Evolutionary conservation across 2,797 vertebrate genomes (phyloP), one percentile per base, ranked within the genome.

Genomic region (Melanotaenia parkinsoni): DNA sequence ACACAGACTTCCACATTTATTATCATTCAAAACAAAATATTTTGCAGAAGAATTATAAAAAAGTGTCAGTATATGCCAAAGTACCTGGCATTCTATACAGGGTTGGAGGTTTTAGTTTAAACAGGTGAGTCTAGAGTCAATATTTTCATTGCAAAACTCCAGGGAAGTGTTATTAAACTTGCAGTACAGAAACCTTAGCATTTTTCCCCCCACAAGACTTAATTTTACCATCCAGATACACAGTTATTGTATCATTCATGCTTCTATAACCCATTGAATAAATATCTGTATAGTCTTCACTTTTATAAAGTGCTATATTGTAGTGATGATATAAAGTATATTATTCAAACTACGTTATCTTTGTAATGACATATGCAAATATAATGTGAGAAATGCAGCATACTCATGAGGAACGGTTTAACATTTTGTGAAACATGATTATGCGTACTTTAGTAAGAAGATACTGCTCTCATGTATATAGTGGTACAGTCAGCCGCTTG

Each of bases 221-320:
- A 92, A 91, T 79, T 83, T 84, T 59, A 72, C 32, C 50, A 61
- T 8, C 69, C 59, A 71, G 84, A 70, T 58, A 30, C 74, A 61
- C 30, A 62, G 50, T 72, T 56, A 47, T 69, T 70, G 54, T 74
- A 68, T 78, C 58, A 77, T 74, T 63, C 78, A 72, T 78, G 79
- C 70, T 67, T 60, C 22, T 84, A 72, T 91, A 86, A 84, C 60
- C 70, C n/a, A 75, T 40, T 63, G 30, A 83, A 86, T 80, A 61
- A 43, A 74, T 58, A 59, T 68, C 62, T 70, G 30, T 65, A 68
- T 45, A 64, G 38, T 76, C 47, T 76, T 84, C 86, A 92, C 79
- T 90, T 92, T 92, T 88, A 88, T 90, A 90, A 90, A 90, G 83
- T 88, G 85, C 81, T 82, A 67, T 84, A 66, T 83, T 69, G 38